Base-by-base conservation (phyloP, 2,113 vertebrate species). In the Vulpes vulpes region DNA sequence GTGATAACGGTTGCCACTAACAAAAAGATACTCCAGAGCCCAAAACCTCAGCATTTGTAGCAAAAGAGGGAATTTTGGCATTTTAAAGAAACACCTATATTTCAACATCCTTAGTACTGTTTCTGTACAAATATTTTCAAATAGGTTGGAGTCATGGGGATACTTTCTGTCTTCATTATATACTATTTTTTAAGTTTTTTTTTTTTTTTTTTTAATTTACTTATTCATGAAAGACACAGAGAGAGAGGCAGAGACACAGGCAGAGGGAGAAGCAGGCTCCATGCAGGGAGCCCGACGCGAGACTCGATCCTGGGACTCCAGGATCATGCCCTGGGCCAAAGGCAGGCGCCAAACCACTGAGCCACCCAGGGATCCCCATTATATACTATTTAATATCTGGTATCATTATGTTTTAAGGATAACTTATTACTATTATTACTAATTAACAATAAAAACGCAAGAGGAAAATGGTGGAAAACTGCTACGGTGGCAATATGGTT, bases 1-100 rank as follows among this genome's bases (percentile, higher is more conserved):
- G 85, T 98, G 64, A 49, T 89, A 97, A 84, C 2, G 55, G 59
- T 96, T 8, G 27, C 57, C 74, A 53, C 94, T 89, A 95, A 97
- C 17, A 97, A 82, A 22, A 95, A 62, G 0, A 67, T 79, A 82
- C 96, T 96, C 27, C 67, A 57, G 67, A 73, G 64, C 55, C 73
- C 51, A 80, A 23, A 89, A 69, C 19, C 16, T 69, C 0, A 0
- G 67, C 8, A 1, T 65, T 92, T 95, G 73, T 20, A 84, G 43
- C 74, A 69, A 38, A 9, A 1, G 0, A 11, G 30, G 35, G 30
- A 94, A 93, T 73, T 43, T 82, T 35, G 64, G 30, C 3, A 69
- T 67, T 17, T 65, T 87, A 76, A 96, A 81, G 35, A 92, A 98
- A 55, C 0, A 67, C 7, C 0, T 82, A 53, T 1, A 43, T 49